Conservation (phyloP, 2,113 vertebrate genomes). For the Nyctibius bracteatus region DNA sequence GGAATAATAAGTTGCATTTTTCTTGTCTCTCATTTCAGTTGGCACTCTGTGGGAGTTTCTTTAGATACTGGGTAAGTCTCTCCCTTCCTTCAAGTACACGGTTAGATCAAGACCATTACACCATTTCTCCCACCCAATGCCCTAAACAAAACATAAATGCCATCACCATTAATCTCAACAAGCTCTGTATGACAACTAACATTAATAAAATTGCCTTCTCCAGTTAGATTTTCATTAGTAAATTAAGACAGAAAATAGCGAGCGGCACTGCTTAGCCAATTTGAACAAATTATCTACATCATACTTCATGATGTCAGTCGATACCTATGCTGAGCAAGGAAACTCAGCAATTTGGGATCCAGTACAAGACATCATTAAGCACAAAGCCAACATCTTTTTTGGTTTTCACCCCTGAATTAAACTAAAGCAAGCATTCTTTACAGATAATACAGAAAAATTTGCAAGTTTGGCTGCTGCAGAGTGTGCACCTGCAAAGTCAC, state of each 20-base stretch:
- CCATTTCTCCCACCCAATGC: not conserved
- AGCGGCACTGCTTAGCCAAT: not conserved
- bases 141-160: constrained; percentile 31
- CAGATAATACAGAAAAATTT: not conserved
- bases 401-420: not conserved
- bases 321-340: not conserved
- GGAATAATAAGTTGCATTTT: not conserved
- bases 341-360: not conserved
- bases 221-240: constrained; percentile 29
- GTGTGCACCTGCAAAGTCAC: not conserved
- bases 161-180: constrained; percentile 27
- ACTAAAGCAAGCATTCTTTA: not conserved
- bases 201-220: constrained; percentile 18
- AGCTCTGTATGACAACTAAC: not conserved
- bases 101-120: not conserved
- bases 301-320: not conserved
- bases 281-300: not conserved
- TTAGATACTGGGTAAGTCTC: not conserved
- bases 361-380: not conserved
- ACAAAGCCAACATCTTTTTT: not conserved
- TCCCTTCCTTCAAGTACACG: not conserved
- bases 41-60: not conserved
- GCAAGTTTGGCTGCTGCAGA: not conserved
- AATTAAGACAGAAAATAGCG: not conserved
- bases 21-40: not conserved